phyloP scores from a whole-genome alignment of 2,797 vertebrate species.

The Lepilemur ruficaudatus region DNA sequence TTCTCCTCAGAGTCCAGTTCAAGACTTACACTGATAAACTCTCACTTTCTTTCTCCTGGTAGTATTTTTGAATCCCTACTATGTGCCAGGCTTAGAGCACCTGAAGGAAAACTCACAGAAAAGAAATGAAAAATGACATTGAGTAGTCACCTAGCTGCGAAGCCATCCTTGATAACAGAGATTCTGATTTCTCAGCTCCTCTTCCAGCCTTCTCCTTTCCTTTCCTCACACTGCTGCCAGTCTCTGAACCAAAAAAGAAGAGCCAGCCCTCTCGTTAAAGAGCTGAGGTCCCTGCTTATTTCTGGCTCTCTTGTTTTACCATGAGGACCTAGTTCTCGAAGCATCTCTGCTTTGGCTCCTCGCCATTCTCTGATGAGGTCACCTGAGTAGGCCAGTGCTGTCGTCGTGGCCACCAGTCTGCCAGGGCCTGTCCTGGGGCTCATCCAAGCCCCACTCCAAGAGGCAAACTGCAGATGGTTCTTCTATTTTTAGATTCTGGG shows the following conservation, averaged over 20 bases:
- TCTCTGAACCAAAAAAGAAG: background rate
- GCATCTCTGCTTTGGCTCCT: constrained; percentile 12
- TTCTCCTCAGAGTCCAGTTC: background rate
- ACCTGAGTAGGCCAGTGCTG: background rate
- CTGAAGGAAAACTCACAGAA: background rate
- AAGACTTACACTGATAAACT: background rate
- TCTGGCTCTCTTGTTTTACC: background rate
- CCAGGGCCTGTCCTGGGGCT: constrained; percentile 35
- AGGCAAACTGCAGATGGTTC: constrained; percentile 69
- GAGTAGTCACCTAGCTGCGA: background rate
- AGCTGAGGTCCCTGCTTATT: background rate
- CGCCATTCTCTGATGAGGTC: constrained; percentile 25
- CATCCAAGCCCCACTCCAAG: constrained; percentile 4
- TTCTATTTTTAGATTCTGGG: constrained; percentile 71
- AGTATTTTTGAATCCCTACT: background rate
- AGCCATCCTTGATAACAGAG: background rate
- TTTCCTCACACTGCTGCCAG: background rate
- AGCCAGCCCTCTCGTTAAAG: background rate
- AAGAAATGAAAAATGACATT: background rate
- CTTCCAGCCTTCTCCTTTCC: background rate
- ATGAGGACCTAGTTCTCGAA: background rate
- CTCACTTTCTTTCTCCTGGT: background rate
- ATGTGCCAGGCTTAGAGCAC: background rate
- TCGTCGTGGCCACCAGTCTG: constrained; percentile 1
- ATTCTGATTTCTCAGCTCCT: background rate